These are phyloP conservation scores for Suillia variegata DNA, from an alignment of 2,888 invertebrate species.

Conservation along the genomic window DNA sequence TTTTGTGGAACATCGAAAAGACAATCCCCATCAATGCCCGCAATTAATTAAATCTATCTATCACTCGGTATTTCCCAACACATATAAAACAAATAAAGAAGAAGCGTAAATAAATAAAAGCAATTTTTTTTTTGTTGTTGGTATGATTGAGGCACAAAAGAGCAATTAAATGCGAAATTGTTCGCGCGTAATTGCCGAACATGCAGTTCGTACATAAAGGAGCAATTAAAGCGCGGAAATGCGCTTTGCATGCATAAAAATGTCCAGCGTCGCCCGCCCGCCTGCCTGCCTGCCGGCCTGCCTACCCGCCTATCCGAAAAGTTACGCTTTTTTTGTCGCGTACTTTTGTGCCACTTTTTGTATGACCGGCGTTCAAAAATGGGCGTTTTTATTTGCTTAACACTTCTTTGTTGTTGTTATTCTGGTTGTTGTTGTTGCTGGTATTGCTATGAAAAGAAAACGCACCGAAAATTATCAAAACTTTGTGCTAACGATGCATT, in stretches of 20 bases:
- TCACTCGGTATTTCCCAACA: neutral
- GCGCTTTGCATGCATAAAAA: slow-evolving; percentile 57
- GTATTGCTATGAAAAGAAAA: neutral
- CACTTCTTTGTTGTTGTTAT: neutral
- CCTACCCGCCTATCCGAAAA: no score
- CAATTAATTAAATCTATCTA: slow-evolving; percentile 31
- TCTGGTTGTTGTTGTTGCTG: neutral
- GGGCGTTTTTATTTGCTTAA: neutral
- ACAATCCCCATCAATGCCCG: slow-evolving; percentile 25
- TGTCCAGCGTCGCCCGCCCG: no score
- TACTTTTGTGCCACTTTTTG: neutral
- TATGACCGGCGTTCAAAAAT: neutral
- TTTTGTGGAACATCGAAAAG: no score
- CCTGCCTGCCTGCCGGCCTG: no score
- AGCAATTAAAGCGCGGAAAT: slow-evolving; percentile 54
- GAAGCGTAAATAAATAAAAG: slow-evolving; percentile 24
- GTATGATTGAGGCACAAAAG: no score
- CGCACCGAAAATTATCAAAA: neutral
- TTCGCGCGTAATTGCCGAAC: slow-evolving; percentile 52
- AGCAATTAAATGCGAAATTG: slow-evolving; percentile 55
- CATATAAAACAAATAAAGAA: slow-evolving; percentile 24
- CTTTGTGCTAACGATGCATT: slow-evolving; percentile 2
- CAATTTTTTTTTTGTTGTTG: slow-evolving; percentile 18
- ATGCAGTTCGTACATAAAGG: slow-evolving; percentile 49
- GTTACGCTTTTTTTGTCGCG: no score